Conservation (phyloP, 2,888 invertebrate genomes). For the Diplazon laetatorius region DNA sequence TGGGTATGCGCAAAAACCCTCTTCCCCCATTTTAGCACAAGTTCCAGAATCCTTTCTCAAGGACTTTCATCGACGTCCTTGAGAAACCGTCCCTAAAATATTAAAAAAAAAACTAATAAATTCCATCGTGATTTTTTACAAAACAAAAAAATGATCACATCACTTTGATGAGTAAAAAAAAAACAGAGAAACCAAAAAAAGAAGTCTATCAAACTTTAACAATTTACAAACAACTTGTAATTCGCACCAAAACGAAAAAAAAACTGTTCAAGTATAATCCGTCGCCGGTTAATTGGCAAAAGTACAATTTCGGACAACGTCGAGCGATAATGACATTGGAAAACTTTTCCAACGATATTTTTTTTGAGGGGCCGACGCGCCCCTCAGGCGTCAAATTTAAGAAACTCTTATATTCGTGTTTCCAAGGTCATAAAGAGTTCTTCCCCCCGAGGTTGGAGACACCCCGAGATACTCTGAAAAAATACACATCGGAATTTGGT, state of each 20-base stretch:
- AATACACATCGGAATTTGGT: conserved; percentile 36
- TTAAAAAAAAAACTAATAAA: too few species aligned
- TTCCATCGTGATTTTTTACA: too few species aligned
- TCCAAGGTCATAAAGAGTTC: conserved; percentile 3
- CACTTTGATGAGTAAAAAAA: too few species aligned
- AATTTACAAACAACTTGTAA: too few species aligned
- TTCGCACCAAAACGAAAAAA: neutral
- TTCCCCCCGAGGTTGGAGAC: neutral
- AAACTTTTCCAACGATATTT: neutral
- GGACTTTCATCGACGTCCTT: too few species aligned
- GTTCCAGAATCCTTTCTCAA: too few species aligned
- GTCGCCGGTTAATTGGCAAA: neutral
- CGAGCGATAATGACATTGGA: neutral
- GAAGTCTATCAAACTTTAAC: too few species aligned
- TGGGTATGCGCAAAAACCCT: conserved; percentile 11
- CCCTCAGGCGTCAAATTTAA: neutral
- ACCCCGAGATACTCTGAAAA: too few species aligned
- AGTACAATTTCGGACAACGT: neutral
- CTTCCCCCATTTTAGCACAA: too few species aligned
- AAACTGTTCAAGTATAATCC: neutral
- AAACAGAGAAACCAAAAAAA: too few species aligned
- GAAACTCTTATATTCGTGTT: neutral
- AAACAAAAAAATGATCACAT: too few species aligned
- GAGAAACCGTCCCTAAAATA: too few species aligned
- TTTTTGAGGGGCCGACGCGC: neutral